These are phyloP conservation scores for Eilema sororculum DNA, from an alignment of 2,888 invertebrate species.

Conservation along the genomic window DNA sequence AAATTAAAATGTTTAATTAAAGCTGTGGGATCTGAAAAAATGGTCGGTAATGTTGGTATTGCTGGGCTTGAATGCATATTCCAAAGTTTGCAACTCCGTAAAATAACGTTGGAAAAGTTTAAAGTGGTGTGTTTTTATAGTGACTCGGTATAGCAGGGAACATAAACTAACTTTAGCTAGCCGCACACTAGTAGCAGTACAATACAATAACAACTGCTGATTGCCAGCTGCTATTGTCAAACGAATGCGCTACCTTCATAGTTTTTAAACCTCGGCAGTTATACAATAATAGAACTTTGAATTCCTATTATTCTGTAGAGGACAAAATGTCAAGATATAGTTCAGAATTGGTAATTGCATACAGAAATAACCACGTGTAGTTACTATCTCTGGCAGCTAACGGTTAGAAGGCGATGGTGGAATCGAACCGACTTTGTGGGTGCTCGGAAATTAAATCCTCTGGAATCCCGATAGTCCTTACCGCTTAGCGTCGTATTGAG, in stretches of 20 bases:
- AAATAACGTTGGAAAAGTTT: constrained; percentile 55
- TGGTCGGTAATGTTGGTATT: constrained; percentile 40
- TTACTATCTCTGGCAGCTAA: no score
- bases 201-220: constrained; percentile 36
- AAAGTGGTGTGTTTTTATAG: constrained; percentile 58
- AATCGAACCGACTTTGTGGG: no score
- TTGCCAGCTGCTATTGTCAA: constrained; percentile 18
- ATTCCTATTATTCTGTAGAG: background rate
- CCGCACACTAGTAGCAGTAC: constrained; percentile 31
- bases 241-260: constrained; percentile 7
- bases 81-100: constrained; percentile 47
- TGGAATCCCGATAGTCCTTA: no score
- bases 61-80: constrained; percentile 41
- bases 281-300: background rate
- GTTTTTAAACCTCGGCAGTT: background rate
- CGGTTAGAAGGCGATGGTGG: no score
- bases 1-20: constrained; percentile 46
- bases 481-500: no score
- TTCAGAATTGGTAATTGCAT: background rate
- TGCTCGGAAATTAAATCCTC: no score
- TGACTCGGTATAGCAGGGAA: constrained; percentile 29
- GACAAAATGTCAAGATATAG: background rate
- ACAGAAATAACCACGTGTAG: no score
- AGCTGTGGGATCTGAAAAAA: constrained; percentile 38
- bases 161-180: constrained; percentile 42